Conservation (phyloP, 2,888 invertebrate species). For the Cistogaster globosa region DNA sequence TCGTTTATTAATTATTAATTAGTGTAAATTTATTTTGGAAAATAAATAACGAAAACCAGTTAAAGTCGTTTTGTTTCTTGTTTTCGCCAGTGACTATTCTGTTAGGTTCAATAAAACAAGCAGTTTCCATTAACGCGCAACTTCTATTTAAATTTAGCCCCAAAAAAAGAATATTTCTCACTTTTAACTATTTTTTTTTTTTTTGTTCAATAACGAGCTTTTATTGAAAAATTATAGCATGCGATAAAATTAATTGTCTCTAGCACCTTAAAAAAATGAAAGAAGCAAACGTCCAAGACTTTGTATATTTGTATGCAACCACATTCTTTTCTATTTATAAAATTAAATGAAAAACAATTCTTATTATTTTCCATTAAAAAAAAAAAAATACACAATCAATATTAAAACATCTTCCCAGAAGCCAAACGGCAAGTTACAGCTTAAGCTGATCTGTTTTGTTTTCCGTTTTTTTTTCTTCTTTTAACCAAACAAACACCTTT, state of each 20-base stretch:
- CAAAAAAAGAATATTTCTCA: neutral
- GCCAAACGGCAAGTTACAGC: conserved; percentile 39
- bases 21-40: too few species aligned
- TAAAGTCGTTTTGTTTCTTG: too few species aligned
- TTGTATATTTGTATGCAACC: conserved; percentile 48
- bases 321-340: conserved; percentile 69
- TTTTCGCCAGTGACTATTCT: too few species aligned
- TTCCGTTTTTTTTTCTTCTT: too few species aligned
- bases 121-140: too few species aligned
- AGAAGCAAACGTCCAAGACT: neutral
- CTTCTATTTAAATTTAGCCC: too few species aligned
- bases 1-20: too few species aligned
- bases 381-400: conserved; percentile 40
- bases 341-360: conserved; percentile 47
- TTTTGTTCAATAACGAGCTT: conserved; percentile 24
- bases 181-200: neutral
- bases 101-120: too few species aligned
- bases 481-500: conserved; percentile 59
- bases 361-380: conserved; percentile 55
- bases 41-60: too few species aligned
- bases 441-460: neutral
- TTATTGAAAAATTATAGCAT: conserved; percentile 18
- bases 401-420: conserved; percentile 64
- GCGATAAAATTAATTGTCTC: conserved; percentile 23
- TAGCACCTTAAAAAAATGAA: conserved; percentile 15